Conservation (phyloP, 2,113 vertebrate species). For the Triplophysa siluroides region DNA sequence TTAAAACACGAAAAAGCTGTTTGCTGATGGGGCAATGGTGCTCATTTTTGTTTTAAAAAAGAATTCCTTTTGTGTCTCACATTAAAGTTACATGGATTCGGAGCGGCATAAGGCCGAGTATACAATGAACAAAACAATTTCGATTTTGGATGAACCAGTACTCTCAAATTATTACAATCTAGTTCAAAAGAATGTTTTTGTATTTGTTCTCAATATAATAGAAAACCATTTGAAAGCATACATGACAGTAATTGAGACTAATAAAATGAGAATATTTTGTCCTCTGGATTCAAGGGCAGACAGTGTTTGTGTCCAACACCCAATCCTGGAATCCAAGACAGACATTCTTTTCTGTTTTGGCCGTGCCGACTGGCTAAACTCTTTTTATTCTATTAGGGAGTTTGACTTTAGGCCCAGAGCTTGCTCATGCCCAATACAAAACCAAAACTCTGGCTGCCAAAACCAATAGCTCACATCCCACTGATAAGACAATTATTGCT, state of each 20-base stretch:
- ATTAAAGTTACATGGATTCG: too few species aligned
- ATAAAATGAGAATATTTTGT: neutral
- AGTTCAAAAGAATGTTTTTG: neutral
- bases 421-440: constrained; percentile 24
- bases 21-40: too few species aligned
- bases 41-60: too few species aligned
- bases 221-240: neutral
- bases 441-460: constrained; percentile 40
- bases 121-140: too few species aligned
- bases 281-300: neutral
- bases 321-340: neutral
- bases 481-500: constrained; percentile 43
- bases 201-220: neutral
- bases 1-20: too few species aligned
- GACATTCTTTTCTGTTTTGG: constrained; percentile 30
- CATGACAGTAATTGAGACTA: neutral
- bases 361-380: neutral
- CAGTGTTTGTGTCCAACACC: constrained; percentile 2
- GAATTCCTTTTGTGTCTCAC: too few species aligned
- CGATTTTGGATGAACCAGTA: too few species aligned
- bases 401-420: constrained; percentile 12
- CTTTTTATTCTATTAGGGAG: neutral
- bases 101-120: neutral
- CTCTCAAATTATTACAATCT: neutral
- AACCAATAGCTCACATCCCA: constrained; percentile 37